Evolutionary conservation across 2,797 vertebrate genomes (phyloP).

Genomic region (Thunnus albacares): DNA sequence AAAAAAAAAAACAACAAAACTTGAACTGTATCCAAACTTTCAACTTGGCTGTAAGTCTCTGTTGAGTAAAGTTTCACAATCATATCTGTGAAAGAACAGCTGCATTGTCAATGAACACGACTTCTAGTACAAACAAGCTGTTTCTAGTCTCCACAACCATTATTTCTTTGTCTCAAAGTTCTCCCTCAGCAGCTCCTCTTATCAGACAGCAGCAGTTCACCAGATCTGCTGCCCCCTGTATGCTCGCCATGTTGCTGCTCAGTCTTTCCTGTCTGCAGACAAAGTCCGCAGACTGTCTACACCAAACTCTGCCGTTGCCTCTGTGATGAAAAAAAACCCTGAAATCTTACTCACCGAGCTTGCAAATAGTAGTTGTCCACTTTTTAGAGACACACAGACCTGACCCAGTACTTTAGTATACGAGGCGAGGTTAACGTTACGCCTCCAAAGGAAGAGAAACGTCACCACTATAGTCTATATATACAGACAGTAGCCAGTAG

Average conservation of each 20-base stretch:
- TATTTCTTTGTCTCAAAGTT: too few species aligned
- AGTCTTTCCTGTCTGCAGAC: background rate
- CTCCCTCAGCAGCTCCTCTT: background rate
- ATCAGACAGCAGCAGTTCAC: background rate
- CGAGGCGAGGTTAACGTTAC: too few species aligned
- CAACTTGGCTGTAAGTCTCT: background rate
- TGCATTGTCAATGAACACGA: background rate
- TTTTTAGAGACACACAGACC: background rate
- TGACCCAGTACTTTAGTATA: constrained; percentile 1
- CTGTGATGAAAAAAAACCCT: background rate
- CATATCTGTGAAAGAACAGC: background rate
- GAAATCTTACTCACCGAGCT: constrained; percentile 57
- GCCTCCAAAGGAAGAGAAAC: too few species aligned
- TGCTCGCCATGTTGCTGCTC: constrained; percentile 23
- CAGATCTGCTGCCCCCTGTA: background rate
- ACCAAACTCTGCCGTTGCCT: too few species aligned
- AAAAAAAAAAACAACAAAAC: background rate
- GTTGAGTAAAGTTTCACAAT: background rate
- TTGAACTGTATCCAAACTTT: background rate
- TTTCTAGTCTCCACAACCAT: background rate
- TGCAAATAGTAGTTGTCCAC: background rate
- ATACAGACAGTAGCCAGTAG: too few species aligned
- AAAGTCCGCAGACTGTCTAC: too few species aligned
- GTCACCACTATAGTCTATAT: too few species aligned
- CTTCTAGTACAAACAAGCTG: too few species aligned